These are phyloP conservation scores for Scolanthus callimorphus DNA, from an alignment of 92 coral and sea anemone species.

Conservation along the genomic window DNA sequence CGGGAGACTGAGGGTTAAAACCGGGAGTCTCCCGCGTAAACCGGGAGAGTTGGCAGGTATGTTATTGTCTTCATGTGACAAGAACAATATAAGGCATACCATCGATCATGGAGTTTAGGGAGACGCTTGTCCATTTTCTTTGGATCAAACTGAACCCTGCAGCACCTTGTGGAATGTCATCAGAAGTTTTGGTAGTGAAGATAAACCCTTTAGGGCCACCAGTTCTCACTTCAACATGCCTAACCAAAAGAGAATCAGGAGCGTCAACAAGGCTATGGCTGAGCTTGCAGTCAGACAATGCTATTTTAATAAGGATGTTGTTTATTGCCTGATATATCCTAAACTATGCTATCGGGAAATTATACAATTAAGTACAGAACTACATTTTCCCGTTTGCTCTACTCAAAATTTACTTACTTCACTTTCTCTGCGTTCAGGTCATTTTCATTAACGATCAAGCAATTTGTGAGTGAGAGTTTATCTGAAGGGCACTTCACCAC, in stretches of 20 bases:
- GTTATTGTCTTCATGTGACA: too few species aligned
- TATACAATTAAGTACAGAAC: too few species aligned
- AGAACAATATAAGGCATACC: too few species aligned
- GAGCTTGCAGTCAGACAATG: too few species aligned
- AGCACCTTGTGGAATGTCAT: conserved; percentile 55
- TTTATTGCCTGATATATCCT: too few species aligned
- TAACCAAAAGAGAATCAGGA: conserved; percentile 13
- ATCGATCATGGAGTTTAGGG: conserved; percentile 58
- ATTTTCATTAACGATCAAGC: conserved; percentile 82
- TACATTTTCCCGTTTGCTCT: too few species aligned
- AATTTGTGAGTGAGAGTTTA: conserved; percentile 70
- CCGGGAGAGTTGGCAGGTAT: too few species aligned
- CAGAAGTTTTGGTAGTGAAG: conserved; percentile 72
- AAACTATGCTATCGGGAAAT: too few species aligned
- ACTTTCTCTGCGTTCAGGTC: conserved; percentile 79
- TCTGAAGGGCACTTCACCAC: conserved; percentile 92
- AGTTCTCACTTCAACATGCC: conserved; percentile 80
- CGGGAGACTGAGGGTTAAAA: too few species aligned
- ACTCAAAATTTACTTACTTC: conserved; percentile 72
- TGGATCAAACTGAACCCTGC: conserved; percentile 92
- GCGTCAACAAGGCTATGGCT: too few species aligned
- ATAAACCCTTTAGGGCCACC: conserved; percentile 65
- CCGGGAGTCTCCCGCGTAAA: too few species aligned
- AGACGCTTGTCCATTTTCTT: conserved; percentile 86
- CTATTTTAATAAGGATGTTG: too few species aligned